phyloP scores from a whole-genome alignment of 2,113 vertebrate genomes.

The Phylloscopus trochilus region DNA sequence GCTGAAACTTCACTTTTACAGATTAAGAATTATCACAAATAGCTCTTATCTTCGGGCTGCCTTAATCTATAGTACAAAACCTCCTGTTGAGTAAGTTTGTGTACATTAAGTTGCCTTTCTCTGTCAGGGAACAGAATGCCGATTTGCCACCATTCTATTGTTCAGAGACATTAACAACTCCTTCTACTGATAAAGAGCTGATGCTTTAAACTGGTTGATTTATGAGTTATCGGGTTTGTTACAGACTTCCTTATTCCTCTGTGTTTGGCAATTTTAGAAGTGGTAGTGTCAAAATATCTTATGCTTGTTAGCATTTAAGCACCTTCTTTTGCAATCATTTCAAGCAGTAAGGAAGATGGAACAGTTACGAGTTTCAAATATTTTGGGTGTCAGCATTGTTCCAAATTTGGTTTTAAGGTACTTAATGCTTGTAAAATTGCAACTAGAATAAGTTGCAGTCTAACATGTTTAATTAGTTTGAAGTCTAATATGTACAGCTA shows the following conservation, averaged over 20 bases:
- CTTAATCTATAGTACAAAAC: not conserved
- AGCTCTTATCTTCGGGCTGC: constrained; percentile 31
- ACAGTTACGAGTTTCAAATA: not conserved
- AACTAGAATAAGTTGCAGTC: no score
- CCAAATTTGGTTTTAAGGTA: not conserved
- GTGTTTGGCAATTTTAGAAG: not conserved
- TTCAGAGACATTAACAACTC: not conserved
- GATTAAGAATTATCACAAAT: constrained; percentile 55
- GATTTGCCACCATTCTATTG: not conserved
- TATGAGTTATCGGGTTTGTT: not conserved
- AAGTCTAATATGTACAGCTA: not conserved
- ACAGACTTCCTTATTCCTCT: not conserved
- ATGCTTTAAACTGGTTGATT: not conserved
- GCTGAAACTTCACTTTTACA: constrained; percentile 43
- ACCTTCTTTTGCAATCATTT: not conserved
- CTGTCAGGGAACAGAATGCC: not conserved
- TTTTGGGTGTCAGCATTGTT: constrained; percentile 7
- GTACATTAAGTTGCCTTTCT: not conserved
- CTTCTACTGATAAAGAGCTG: not conserved
- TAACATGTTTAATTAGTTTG: no score
- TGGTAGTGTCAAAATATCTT: not conserved
- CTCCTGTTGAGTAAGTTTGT: not conserved
- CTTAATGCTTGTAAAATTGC: not conserved
- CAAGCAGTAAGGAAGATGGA: not conserved
- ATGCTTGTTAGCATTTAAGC: not conserved